Evolutionary conservation across 2,797 vertebrate genomes (phyloP).

Genomic region (Rhinophrynus dorsalis): DNA sequence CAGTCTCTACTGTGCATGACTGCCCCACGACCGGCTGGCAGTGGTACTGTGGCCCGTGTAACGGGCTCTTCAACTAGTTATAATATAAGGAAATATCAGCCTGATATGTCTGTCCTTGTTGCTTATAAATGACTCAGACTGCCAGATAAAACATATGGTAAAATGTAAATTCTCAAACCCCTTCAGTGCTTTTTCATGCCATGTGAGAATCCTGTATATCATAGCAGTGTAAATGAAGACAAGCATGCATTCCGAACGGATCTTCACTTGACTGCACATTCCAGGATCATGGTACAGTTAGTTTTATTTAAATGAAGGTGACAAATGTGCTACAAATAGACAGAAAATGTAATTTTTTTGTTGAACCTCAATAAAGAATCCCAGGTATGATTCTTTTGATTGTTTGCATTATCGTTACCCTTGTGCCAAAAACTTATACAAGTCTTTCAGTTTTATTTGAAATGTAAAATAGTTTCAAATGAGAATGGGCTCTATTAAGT

Average conservation of each 20-base stretch:
- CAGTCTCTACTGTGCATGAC: no score
- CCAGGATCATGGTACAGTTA: constrained; percentile 30
- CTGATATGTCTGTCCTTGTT: constrained; percentile 4
- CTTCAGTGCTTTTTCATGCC: constrained; percentile 31
- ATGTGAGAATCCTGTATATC: constrained; percentile 33
- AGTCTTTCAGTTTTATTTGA: neutral
- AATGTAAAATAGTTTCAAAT: neutral
- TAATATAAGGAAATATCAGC: neutral
- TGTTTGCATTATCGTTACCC: neutral
- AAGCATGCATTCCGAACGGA: constrained; percentile 2
- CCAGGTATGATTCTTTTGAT: neutral
- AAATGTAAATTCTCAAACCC: constrained; percentile 17
- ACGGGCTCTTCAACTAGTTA: no score
- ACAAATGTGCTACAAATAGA: neutral
- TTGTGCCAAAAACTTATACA: neutral
- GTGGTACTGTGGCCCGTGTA: no score
- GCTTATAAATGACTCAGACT: neutral
- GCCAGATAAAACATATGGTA: constrained; percentile 34
- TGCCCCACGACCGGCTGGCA: no score
- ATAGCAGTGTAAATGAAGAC: constrained; percentile 6
- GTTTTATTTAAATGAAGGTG: constrained; percentile 13
- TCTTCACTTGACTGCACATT: constrained; percentile 17
- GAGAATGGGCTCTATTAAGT: neutral
- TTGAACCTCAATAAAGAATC: neutral
- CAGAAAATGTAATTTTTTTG: no score